Evolutionary conservation across 1,140 invertebrate genomes (phyloP).

Genomic region (Muscidifurax raptorellus): DNA sequence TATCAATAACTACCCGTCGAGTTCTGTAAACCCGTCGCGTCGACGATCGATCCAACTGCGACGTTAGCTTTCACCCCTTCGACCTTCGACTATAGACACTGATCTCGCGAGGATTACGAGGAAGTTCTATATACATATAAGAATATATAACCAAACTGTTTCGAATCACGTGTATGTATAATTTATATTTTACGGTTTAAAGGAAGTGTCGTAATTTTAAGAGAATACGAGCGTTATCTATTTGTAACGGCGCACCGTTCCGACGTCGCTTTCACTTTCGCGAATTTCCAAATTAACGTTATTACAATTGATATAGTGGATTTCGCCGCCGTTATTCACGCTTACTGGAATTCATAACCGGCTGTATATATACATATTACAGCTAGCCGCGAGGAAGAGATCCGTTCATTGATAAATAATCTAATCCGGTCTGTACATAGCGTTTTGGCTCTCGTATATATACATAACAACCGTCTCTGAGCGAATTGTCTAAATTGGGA

Average conservation of each 20-base stretch:
- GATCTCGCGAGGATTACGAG: background rate
- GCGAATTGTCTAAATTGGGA: background rate
- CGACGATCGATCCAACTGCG: slow-evolving; percentile 18
- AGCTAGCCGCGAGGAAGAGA: background rate
- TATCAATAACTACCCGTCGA: too few species aligned
- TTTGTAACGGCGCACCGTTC: background rate
- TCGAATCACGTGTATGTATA: too few species aligned
- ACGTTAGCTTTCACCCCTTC: background rate
- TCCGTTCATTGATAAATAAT: slow-evolving; percentile 9
- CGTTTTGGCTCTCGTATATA: background rate
- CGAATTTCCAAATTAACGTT: background rate
- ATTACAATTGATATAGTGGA: background rate
- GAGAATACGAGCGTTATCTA: background rate
- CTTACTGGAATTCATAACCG: background rate
- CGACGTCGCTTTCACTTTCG: slow-evolving; percentile 10
- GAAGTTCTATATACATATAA: too few species aligned
- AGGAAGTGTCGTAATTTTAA: background rate
- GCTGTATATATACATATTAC: background rate
- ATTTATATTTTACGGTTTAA: too few species aligned
- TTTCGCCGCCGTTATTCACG: background rate
- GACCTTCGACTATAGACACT: background rate
- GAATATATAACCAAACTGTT: too few species aligned
- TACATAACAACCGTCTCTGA: background rate
- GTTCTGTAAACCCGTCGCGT: background rate
- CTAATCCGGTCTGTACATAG: background rate